Base-by-base conservation (phyloP, 2,113 vertebrate species). In the Anhinga anhinga region DNA sequence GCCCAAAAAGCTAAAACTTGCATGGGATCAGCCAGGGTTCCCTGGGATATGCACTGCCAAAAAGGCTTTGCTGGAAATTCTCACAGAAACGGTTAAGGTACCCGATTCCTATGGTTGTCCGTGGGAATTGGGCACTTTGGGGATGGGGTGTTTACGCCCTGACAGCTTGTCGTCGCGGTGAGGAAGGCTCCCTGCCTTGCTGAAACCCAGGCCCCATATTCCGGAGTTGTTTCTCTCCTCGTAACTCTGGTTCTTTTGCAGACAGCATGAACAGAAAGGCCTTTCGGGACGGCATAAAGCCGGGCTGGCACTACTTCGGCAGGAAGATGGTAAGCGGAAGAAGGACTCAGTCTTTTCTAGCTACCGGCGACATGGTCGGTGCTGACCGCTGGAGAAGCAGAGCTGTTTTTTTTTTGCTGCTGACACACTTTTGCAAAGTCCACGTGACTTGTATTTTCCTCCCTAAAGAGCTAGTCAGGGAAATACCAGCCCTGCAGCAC, bases 241-340 rank as follows among this genome's bases (percentile, higher is more conserved):
- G 0, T 44, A 9, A 80, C 63, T 53, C 32, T 2, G 77, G 5
- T 74, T 97, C 26, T 94, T 86, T 93, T 96, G 62, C 97, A 99
- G 99, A 99, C 67, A 99, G 98, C 61, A 90, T 95, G 96, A 99
- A 99, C 98, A 98, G 99, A 84, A 99, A 99, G 70, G 92, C 98
- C 1, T 99, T 99, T 94, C 99, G 98, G 93, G 95, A 98, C 1
- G 99, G 97, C 11, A 98, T 99, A 76, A 98, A 98, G 86, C 98
- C 98, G 0, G 99, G 99, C 96, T 99, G 99, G 99, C 98, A 99
- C 95, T 99, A 99, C 96, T 98, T 99, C 9, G 99, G 99, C 82
- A 98, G 99, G 92, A 99, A 99, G 97, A 99, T 99, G 99, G 99
- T 99, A 96, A 99, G 98, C 69, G 5, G 49, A 52, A 22, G 17